Evolutionary conservation across 2,888 invertebrate species (phyloP), one percentile per base, ranked within the genome.

Genomic region (Adelphocoris suturalis): DNA sequence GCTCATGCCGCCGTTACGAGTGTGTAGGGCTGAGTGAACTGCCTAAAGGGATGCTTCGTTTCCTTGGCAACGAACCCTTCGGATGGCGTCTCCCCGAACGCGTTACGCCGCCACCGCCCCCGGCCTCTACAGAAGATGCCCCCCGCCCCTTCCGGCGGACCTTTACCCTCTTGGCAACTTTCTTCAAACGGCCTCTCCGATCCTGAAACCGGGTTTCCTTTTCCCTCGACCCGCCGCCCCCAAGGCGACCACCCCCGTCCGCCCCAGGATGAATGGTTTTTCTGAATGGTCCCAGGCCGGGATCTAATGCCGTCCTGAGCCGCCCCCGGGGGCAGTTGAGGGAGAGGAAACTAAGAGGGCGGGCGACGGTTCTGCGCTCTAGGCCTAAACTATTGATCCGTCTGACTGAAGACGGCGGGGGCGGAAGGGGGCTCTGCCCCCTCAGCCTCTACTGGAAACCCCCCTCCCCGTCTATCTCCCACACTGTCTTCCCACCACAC

Each of bases 301-400:
- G 48, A 47, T 52, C 82, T 52, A 27, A 52, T 52, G 82, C 52
- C 82, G 46, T 82, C 82, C 82, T 52, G 52, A 48, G 82, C 82
- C 82, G 23, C 82, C 82, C 27, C 82, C 82, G 7, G 52, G 46
- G 78, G 78, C 19, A 75, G 19, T 12, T 3, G 23, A 14, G 86
- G 86, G n/a, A 68, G 85, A 14, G 57, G 47, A 19, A 27, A 12
- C n/a, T 16, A 28, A 46, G 12, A 47, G 14, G 27, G 87, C 27
- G 55, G 78, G 78, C 76, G 76, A 78, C 78, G 88, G 88, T 88
- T 88, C 88, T 88, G 88, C 88, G 88, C 88, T 88, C 88, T 88
- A 88, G 88, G 88, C 88, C 88, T 88, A 88, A 88, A 88, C 88
- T 88, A 88, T 88, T 88, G 88, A 88, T 88, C 88, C 88, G 88